Percentiles rank a stretch among this genome's conserved stretches.
Conservation (phyloP, 2,797 vertebrate genomes). For the Bufotes viridis region DNA sequence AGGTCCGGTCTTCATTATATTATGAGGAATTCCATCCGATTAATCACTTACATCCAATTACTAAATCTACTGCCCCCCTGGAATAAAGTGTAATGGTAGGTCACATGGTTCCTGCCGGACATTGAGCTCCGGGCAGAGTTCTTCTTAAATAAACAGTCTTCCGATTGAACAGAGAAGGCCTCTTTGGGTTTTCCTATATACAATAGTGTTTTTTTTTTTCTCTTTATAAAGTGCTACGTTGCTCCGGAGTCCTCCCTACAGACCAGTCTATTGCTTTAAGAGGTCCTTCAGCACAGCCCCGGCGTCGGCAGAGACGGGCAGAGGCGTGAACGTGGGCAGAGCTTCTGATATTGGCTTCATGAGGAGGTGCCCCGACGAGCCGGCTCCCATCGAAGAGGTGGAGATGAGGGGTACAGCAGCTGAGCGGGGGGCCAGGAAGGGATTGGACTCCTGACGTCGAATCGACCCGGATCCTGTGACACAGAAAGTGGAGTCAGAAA, state of each 20-base stretch:
- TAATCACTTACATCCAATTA: background rate
- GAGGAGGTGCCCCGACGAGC: constrained; percentile 85
- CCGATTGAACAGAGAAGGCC: constrained; percentile 73
- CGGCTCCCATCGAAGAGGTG: constrained; percentile 69
- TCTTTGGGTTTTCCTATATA: constrained; percentile 72
- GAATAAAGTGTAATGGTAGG: background rate
- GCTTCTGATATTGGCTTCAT: constrained; percentile 93
- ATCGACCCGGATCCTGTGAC: constrained; percentile 71
- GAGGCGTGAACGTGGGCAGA: constrained; percentile 91
- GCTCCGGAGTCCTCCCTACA: constrained; percentile 25
- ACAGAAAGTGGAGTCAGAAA: background rate
- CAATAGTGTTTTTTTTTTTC: constrained; percentile 70
- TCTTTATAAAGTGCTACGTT: constrained; percentile 76
- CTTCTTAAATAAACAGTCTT: background rate
- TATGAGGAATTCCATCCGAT: background rate
- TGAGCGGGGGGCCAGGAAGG: constrained; percentile 93
- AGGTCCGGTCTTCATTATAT: background rate
- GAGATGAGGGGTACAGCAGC: constrained; percentile 89
- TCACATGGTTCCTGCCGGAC: background rate
- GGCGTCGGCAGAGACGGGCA: constrained; percentile 88
- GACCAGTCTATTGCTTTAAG: constrained; percentile 83
- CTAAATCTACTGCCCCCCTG: too few species aligned
- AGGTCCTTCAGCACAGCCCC: constrained; percentile 92
- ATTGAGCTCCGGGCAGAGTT: background rate
- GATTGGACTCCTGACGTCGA: constrained; percentile 81